Evolutionary conservation across 1,140 invertebrate genomes (phyloP), one percentile per base, ranked within the genome.

Genomic region (Lasaia peninsularis): DNA sequence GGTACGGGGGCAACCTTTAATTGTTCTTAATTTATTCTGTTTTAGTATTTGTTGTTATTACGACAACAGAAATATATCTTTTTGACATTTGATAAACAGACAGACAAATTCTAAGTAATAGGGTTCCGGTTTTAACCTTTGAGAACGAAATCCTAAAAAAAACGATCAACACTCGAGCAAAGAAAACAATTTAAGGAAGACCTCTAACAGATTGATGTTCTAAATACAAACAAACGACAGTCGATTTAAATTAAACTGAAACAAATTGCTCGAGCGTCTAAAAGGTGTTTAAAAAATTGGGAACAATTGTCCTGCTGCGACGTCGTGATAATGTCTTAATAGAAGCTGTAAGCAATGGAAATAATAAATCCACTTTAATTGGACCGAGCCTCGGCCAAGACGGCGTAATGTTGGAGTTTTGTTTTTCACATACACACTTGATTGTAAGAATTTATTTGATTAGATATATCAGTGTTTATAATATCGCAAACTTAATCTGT

Each of bases 341-440:
- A 76, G 75, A 68, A 82, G 65, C 75, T 73, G 66, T 44, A 8
- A 68, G 62, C 58, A 60, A 68, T 60, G 67, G 67, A 66, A 81
- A 75, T 69, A 84, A 86, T 86, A 84, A 86, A 84, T 81, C 75
- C 79, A 71, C 63, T 71, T 78, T 87, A 87, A 85, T 85, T 85
- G 82, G 77, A 74, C 71, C 73, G 71, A 63, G 71, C 66, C 69
- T 67, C 64, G 54, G 71, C 63, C 69, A 75, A 64, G 78, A 82
- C 78, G 83, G 76, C 70, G 75, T 83, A 79, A 83, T 83, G 71
- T 76, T 68, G 59, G 57, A 60, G 67, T 68, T 73, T 80, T 75
- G 76, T 80, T 73, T 69, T 71, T 73, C 60, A 69, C 62, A 35
- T 63, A 57, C 73, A 73, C 81, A 78, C 73, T 75, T 75, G 63